Conservation (phyloP, 2,888 invertebrate genomes). For the Gastrophysa polygoni region DNA sequence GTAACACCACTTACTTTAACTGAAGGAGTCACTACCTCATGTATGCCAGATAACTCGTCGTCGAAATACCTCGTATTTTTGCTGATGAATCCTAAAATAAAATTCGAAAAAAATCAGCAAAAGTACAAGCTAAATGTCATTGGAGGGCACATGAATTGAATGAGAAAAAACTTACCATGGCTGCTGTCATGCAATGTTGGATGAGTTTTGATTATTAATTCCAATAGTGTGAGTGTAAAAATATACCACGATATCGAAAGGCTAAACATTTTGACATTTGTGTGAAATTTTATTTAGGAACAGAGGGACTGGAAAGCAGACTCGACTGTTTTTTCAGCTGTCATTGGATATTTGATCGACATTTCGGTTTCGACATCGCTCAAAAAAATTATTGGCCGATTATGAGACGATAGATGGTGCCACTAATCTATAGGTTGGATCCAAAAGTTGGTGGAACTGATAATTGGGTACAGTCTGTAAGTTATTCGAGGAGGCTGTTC, state of each 20-base stretch:
- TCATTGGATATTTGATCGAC: no score
- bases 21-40: conserved; percentile 56
- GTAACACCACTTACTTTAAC: conserved; percentile 3
- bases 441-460: no score
- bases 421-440: no score
- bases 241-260: conserved; percentile 67
- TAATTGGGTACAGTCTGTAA: no score
- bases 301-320: no score
- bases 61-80: conserved; percentile 73
- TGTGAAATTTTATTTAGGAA: conserved; percentile 44
- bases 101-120: conserved; percentile 34
- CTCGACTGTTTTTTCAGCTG: no score
- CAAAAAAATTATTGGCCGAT: no score
- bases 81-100: conserved; percentile 71
- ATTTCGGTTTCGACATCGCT: no score
- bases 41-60: conserved; percentile 66
- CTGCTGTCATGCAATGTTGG: conserved; percentile 75
- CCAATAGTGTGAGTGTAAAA: conserved; percentile 70
- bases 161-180: conserved; percentile 66
- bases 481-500: no score
- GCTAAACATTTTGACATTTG: conserved; percentile 57
- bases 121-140: conserved; percentile 35
- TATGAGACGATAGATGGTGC: no score
- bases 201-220: conserved; percentile 71
- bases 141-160: conserved; percentile 32